phyloP scores from a whole-genome alignment of 2,888 invertebrate species.

The Andrena bicolor region DNA sequence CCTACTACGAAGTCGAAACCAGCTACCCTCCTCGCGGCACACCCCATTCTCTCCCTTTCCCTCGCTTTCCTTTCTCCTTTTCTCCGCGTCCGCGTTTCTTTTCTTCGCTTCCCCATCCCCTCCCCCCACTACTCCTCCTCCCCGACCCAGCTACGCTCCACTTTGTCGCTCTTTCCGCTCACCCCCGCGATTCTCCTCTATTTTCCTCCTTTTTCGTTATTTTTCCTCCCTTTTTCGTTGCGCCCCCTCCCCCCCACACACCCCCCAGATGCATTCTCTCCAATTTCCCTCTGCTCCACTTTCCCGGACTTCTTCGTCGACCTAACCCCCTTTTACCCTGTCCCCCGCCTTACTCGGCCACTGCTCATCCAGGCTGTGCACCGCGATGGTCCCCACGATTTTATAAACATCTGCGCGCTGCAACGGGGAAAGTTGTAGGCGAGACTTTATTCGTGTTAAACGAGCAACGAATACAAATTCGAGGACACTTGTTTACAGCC shows the following conservation, averaged over 20 bases:
- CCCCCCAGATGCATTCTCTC: conserved; percentile 23
- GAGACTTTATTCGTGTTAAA: too few species aligned
- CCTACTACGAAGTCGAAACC: conserved; percentile 70
- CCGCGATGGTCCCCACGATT: background rate
- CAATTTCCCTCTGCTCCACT: conserved; percentile 51
- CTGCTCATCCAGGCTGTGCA: background rate
- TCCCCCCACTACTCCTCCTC: background rate
- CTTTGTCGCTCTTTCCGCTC: conserved; percentile 23
- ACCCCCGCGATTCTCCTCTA: background rate
- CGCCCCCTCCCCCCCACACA: background rate
- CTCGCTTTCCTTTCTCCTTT: conserved; percentile 13
- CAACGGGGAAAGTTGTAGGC: too few species aligned
- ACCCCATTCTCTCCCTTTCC: conserved; percentile 39
- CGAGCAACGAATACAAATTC: too few species aligned
- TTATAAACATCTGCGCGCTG: too few species aligned
- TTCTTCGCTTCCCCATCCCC: background rate
- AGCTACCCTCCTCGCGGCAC: conserved; percentile 53
- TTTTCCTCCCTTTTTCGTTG: too few species aligned
- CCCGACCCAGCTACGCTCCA: background rate
- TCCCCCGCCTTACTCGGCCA: conserved; percentile 8
- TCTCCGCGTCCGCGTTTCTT: conserved; percentile 11
- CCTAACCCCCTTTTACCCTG: conserved; percentile 31
- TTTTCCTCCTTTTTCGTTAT: background rate
- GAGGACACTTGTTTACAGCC: too few species aligned
- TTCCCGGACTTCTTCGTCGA: conserved; percentile 31